phyloP scores from a whole-genome alignment of 2,113 vertebrate species.

The Willisornis vidua region DNA sequence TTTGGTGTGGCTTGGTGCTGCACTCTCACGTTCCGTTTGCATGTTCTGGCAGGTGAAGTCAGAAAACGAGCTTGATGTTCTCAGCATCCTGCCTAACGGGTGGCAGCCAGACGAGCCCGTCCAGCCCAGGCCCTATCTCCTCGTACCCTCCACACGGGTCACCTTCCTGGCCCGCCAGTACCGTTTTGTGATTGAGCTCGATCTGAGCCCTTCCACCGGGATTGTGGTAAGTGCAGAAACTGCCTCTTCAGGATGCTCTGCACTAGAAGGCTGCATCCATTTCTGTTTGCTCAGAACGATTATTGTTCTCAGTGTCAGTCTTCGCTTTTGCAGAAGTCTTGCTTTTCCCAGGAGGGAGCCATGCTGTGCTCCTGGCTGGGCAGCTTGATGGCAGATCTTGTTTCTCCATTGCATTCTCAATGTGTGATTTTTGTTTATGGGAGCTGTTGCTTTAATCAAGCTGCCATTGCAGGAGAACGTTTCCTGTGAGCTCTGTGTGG shows the following conservation, averaged over 20 bases:
- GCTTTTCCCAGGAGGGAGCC: not conserved
- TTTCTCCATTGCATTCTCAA: not conserved
- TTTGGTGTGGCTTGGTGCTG: not conserved
- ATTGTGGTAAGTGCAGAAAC: constrained; percentile 86
- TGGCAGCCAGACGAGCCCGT: constrained; percentile 87
- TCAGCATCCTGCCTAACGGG: constrained; percentile 90
- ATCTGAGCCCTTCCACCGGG: constrained; percentile 96
- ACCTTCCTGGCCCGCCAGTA: constrained; percentile 95
- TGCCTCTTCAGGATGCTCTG: not conserved
- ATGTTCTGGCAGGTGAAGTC: constrained; percentile 77
- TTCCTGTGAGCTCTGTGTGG: not conserved
- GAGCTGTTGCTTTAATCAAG: not conserved
- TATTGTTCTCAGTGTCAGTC: not conserved
- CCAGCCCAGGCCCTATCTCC: constrained; percentile 77
- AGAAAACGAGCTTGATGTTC: constrained; percentile 88
- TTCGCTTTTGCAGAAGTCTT: not conserved
- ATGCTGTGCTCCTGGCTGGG: not conserved
- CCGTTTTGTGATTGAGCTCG: constrained; percentile 95
- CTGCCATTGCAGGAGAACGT: not conserved
- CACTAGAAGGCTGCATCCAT: rapidly evolving
- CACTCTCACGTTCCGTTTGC: rapidly evolving
- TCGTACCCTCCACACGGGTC: constrained; percentile 90
- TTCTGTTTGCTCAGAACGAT: not conserved
- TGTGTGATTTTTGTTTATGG: not conserved
- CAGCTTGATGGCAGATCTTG: not conserved